These are phyloP conservation scores for Megatriorchis doriae DNA, from an alignment of 2,113 vertebrate genomes.

Conservation along the genomic window DNA sequence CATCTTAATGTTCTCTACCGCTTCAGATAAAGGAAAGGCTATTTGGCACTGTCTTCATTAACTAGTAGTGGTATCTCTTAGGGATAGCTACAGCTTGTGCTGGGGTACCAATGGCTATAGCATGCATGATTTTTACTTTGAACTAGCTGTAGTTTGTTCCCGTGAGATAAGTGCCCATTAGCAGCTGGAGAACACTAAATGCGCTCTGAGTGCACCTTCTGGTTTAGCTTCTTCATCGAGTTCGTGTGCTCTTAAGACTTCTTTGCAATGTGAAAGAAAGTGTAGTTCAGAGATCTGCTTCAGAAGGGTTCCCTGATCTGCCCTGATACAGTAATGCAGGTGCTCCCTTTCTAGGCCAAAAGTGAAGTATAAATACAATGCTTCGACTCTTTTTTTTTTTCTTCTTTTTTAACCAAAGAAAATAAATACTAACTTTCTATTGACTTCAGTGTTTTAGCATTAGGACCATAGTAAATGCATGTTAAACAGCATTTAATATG, in stretches of 20 bases:
- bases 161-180: background rate
- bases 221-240: background rate
- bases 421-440: background rate
- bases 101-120: background rate
- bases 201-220: background rate
- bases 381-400: background rate
- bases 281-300: background rate
- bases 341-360: background rate
- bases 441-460: background rate
- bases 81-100: accelerated
- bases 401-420: background rate
- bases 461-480: background rate
- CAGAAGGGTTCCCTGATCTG: background rate
- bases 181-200: background rate
- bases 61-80: background rate
- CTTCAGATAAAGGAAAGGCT: background rate
- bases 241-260: background rate
- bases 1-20: background rate
- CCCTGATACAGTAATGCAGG: background rate
- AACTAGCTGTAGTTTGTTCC: background rate
- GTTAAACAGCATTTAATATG: background rate
- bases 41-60: background rate
- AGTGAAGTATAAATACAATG: background rate
- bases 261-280: background rate
- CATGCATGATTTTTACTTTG: background rate